phyloP scores from a whole-genome alignment of 2,113 vertebrate species.

The Numenius arquata region DNA sequence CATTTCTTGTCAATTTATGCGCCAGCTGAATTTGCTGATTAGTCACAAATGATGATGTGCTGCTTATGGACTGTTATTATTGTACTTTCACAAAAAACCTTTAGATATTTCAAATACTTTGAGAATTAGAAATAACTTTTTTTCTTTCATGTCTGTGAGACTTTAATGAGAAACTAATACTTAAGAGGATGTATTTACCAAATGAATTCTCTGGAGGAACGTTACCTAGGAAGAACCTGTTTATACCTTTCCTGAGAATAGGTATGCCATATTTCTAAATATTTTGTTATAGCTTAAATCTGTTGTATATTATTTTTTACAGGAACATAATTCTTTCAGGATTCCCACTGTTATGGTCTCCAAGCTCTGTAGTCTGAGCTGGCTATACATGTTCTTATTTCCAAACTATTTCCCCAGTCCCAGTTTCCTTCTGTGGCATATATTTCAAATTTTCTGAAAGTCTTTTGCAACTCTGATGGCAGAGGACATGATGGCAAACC shows the following conservation, averaged over 20 bases:
- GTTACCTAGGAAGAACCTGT: neutral
- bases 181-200: neutral
- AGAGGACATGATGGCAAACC: neutral
- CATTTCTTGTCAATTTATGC: slow-evolving; percentile 42
- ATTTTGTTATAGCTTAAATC: neutral
- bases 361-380: neutral
- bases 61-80: neutral
- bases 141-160: neutral
- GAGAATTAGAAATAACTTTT: neutral
- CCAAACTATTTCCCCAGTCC: neutral
- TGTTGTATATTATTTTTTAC: neutral
- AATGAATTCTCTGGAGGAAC: neutral
- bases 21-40: slow-evolving; percentile 37
- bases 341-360: neutral
- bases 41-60: slow-evolving; percentile 34
- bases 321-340: neutral
- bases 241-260: neutral
- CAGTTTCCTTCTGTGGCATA: neutral
- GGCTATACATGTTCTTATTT: neutral
- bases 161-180: neutral
- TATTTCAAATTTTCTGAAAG: neutral
- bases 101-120: neutral
- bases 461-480: neutral
- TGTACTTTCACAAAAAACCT: neutral
- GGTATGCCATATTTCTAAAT: neutral